These are phyloP conservation scores for Anas capensis DNA, from an alignment of 2,797 vertebrate genomes.

Conservation along the genomic window DNA sequence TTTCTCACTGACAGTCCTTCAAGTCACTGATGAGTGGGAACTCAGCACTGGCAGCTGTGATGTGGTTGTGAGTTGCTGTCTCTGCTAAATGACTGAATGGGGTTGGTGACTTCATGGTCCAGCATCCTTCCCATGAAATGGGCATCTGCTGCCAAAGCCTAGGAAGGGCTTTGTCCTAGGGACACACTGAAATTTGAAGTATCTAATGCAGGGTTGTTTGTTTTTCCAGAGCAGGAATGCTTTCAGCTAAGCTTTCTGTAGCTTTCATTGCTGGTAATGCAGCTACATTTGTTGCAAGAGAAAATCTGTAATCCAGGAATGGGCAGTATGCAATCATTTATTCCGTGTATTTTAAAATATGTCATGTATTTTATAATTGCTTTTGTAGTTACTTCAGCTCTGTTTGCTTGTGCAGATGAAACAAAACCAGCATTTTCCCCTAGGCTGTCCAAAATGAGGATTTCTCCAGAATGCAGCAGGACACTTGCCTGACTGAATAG, in stretches of 20 bases:
- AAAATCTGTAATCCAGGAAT: neutral
- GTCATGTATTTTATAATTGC: neutral
- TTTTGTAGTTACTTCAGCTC: neutral
- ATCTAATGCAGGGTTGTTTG: neutral
- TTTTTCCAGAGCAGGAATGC: neutral
- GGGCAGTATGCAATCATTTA: neutral
- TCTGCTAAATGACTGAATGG: neutral
- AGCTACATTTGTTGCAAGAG: neutral
- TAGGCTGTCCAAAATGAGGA: neutral
- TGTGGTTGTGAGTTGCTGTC: neutral
- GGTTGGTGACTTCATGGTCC: neutral
- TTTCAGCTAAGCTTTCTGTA: neutral
- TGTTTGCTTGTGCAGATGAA: neutral
- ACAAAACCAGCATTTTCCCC: neutral
- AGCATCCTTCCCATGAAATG: neutral
- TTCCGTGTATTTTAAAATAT: neutral
- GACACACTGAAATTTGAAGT: neutral
- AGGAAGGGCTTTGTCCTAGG: neutral
- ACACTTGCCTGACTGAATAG: neutral
- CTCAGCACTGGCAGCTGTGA: neutral
- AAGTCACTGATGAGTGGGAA: neutral
- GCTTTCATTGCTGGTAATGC: neutral
- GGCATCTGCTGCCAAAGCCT: neutral
- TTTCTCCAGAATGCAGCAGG: slow-evolving; percentile 16
- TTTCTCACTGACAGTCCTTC: neutral